A percentile compares a stretch with the other conserved stretches of the same genome.
phyloP scores from a whole-genome alignment of 2,797 vertebrate species.

The Otolemur crassicaudatus region DNA sequence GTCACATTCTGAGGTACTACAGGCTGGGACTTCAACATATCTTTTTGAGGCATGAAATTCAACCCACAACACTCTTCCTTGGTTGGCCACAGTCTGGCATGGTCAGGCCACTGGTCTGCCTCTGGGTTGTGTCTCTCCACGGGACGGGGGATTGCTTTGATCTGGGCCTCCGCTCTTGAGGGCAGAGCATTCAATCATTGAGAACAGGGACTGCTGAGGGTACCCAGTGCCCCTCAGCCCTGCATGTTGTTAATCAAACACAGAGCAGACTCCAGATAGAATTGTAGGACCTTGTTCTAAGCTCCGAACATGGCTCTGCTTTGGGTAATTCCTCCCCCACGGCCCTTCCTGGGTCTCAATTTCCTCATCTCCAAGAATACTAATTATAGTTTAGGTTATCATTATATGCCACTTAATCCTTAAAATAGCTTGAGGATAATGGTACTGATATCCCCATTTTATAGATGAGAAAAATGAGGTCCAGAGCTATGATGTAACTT shows the following conservation, averaged over 20 bases:
- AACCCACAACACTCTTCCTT: neutral
- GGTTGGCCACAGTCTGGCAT: neutral
- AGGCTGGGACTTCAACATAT: neutral
- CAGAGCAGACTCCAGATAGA: neutral
- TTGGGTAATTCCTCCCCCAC: neutral
- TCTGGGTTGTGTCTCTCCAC: neutral
- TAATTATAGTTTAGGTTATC: neutral
- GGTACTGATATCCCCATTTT: neutral
- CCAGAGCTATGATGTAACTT: neutral
- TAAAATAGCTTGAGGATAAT: neutral
- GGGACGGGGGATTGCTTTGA: neutral
- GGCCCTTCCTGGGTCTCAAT: neutral
- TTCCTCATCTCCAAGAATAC: neutral
- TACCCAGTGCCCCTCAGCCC: neutral
- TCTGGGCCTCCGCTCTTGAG: neutral
- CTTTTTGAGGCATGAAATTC: neutral
- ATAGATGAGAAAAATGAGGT: neutral
- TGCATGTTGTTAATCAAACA: accelerated
- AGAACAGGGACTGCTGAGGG: accelerated
- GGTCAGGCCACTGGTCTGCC: neutral
- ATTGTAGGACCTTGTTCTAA: neutral
- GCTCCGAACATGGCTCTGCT: neutral
- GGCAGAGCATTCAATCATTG: accelerated
- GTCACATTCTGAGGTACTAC: neutral
- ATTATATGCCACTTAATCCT: neutral